Base-by-base conservation (phyloP, 53 echinoderm and acorn worm genomes). In the Zoroaster sp. region DNA sequence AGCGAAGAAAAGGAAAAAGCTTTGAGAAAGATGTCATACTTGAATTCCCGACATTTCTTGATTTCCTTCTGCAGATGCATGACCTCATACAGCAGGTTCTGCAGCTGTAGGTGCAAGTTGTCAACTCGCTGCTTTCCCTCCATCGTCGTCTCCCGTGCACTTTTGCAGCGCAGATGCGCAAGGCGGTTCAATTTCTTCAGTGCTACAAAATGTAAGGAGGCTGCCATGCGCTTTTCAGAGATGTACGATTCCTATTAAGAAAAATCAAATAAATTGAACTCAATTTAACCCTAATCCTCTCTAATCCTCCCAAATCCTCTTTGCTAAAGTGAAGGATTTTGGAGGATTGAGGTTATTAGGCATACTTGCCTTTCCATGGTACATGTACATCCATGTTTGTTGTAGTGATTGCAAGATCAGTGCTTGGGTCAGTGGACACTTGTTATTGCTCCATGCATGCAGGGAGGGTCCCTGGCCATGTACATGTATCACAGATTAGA, bases 61-160 rank as follows among this genome's bases (percentile, higher is more conserved):
- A 97, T 95, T 55, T 97, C 98, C 54, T 95, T 95, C 91, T 97
- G 95, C 20, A 97, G 83, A 86, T 97, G 95, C 98, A 97, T 97
- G 87, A 97, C 95, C 72, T 97, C 98, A 83, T 97, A 97, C 63
- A 97, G 93, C 14, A 97, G 91, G 76, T 97, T 97, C 85, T 95
- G 95, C n/a, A 95, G 93, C 80, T 95, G 98, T 2, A 97, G 92
- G 69, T 97, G 98, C 32, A 97, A 77, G 74, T 86, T 94, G 76
- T 97, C 98, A 4, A 97, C 98, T 49, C 87, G 91, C 89, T 95
- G 94, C 72, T 97, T 97, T 69, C 94, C 92, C 5, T 73, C 75
- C 89, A 94, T 93, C 39, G 98, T 97, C 23, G 86, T 88, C 34
- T 97, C 98, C 41, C 95, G 83, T 3, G 95, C 98, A 73, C 91